Conservation (phyloP, 2,113 vertebrate species). For the Erythrocercus mccallii region DNA sequence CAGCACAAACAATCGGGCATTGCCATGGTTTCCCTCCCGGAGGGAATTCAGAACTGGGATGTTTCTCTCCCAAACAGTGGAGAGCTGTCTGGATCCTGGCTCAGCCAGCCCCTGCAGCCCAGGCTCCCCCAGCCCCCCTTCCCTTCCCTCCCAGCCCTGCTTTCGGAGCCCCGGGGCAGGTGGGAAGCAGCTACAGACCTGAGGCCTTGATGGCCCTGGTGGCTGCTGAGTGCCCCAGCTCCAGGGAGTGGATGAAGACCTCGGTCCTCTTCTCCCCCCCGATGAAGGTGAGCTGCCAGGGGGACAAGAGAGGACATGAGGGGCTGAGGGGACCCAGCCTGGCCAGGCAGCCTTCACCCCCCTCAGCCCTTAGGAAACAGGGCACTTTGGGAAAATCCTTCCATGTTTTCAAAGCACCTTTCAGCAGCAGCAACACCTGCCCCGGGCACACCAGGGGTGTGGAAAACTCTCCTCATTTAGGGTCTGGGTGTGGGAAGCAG, state of each 20-base stretch:
- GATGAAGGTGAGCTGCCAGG: slow-evolving; percentile 84
- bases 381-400: neutral
- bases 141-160: neutral
- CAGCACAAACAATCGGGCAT: neutral
- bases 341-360: neutral
- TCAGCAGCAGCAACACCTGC: neutral
- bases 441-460: too few relatives aligned
- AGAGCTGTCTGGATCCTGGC: neutral
- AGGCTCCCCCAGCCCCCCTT: neutral
- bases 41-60: neutral
- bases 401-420: neutral
- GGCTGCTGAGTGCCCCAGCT: slow-evolving; percentile 90
- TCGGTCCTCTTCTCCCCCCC: slow-evolving; percentile 86
- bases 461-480: too few relatives aligned
- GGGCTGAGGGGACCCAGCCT: neutral
- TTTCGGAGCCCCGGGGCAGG: neutral
- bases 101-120: neutral
- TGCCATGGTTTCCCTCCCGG: rapidly evolving
- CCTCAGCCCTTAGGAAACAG: neutral
- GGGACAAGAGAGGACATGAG: neutral
- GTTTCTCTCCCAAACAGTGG: neutral
- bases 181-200: slow-evolving; percentile 68
- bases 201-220: slow-evolving; percentile 92
- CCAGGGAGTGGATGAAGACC: slow-evolving; percentile 93
- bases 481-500: too few relatives aligned